Evolutionary conservation across 2,113 vertebrate species (phyloP).

Genomic region (Tor tambroides): DNA sequence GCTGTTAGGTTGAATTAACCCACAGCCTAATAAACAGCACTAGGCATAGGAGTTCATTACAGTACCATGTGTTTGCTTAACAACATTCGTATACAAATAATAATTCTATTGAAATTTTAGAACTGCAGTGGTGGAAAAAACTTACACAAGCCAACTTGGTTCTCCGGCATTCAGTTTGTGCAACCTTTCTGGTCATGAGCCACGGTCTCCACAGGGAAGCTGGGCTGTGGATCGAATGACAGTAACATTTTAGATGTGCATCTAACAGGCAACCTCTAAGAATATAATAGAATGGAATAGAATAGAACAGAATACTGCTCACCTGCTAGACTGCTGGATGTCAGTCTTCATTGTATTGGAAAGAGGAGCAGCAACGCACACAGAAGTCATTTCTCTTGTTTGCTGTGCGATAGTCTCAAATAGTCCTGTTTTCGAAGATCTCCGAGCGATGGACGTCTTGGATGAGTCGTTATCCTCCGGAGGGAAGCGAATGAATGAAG

Average conservation of each 20-base stretch:
- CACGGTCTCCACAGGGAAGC: constrained; percentile 82
- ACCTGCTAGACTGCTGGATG: constrained; percentile 61
- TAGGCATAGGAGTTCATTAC: background rate
- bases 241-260: background rate
- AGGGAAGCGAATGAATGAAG: constrained; percentile 42
- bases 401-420: constrained; percentile 31
- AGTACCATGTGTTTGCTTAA: background rate
- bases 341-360: constrained; percentile 24
- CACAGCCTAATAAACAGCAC: background rate
- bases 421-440: background rate
- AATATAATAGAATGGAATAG: background rate
- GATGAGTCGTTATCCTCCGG: background rate
- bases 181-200: constrained; percentile 70
- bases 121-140: constrained; percentile 35
- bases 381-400: constrained; percentile 61
- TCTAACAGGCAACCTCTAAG: background rate
- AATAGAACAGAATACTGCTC: constrained; percentile 1
- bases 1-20: background rate
- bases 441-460: background rate
- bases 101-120: background rate
- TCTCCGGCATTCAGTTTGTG: background rate
- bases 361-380: constrained; percentile 53
- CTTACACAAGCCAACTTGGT: constrained; percentile 69
- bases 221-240: constrained; percentile 61
- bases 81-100: background rate